Conservation (phyloP, 2,888 invertebrate genomes). For the Calameuta idolon region DNA sequence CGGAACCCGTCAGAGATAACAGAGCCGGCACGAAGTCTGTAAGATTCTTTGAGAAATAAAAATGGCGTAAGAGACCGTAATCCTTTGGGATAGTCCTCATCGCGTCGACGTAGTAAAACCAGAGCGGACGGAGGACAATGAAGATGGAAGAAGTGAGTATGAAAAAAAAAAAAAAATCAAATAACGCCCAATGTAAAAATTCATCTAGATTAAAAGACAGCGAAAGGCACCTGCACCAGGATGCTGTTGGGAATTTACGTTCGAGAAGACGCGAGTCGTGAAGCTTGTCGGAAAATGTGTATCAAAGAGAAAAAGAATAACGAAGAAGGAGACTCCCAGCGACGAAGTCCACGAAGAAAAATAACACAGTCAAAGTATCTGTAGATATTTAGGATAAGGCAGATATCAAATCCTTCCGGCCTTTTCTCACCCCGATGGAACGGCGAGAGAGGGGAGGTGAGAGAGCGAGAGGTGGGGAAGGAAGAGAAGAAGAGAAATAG, state of each 20-base stretch:
- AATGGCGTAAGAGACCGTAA: neutral
- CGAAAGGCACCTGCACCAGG: neutral
- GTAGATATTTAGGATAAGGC: neutral
- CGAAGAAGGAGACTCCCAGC: neutral
- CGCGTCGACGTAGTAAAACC: neutral
- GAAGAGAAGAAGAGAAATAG: neutral
- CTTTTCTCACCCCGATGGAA: neutral
- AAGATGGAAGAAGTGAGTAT: neutral
- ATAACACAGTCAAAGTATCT: neutral
- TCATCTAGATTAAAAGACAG: neutral
- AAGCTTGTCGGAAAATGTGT: neutral
- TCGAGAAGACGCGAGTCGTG: neutral
- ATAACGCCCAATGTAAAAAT: neutral
- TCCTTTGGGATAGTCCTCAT: neutral
- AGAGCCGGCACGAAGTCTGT: neutral
- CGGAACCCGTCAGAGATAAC: neutral
- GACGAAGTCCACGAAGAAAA: neutral
- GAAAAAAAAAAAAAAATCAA: neutral
- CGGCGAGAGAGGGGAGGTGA: neutral
- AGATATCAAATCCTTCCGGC: neutral
- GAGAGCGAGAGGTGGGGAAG: too few species aligned
- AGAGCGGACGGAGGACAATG: neutral
- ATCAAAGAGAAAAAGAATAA: neutral
- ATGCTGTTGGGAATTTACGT: neutral
- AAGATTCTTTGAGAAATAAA: conserved; percentile 1